A percentile compares a stretch with the other conserved stretches of the same genome.
phyloP scores from a whole-genome alignment of 2,797 vertebrate genomes.

The Hapalemur alaotrensis region DNA sequence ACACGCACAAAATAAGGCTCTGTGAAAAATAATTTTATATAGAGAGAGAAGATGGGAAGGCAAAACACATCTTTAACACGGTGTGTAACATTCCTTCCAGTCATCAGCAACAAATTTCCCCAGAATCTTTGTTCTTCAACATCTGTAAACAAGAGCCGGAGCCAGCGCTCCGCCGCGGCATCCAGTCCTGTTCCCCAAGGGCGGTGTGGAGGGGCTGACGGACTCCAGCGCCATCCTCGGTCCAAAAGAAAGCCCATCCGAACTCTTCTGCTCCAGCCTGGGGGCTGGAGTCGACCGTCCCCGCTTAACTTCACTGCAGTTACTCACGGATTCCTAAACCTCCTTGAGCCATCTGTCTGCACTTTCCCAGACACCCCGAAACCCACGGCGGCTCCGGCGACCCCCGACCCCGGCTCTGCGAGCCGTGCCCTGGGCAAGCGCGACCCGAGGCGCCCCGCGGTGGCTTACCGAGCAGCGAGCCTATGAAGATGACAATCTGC shows the following conservation, averaged over 20 bases:
- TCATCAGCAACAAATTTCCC: slow-evolving; percentile 6
- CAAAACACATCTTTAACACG: not conserved
- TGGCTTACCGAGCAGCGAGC: slow-evolving; percentile 93
- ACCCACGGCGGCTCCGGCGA: not conserved
- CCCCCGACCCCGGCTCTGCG: not conserved
- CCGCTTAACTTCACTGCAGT: not conserved
- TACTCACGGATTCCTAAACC: not conserved
- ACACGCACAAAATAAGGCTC: not conserved
- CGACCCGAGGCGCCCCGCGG: not conserved
- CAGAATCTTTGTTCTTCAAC: not conserved
- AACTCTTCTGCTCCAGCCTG: not conserved
- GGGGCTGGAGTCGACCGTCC: not conserved
- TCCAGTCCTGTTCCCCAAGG: not conserved
- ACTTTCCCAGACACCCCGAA: not conserved
- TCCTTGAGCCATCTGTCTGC: not conserved
- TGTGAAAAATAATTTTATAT: not conserved
- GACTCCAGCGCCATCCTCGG: not conserved
- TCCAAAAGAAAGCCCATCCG: not conserved
- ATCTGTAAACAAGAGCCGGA: slow-evolving; percentile 27
- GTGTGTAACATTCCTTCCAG: not conserved
- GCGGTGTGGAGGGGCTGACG: not conserved
- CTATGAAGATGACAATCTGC: slow-evolving; percentile 94
- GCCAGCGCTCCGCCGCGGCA: not conserved
- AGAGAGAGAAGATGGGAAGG: not conserved
- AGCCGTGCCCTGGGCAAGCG: not conserved